phyloP scores from a whole-genome alignment of 1,140 invertebrate species.

The Drosophila ananassae region DNA sequence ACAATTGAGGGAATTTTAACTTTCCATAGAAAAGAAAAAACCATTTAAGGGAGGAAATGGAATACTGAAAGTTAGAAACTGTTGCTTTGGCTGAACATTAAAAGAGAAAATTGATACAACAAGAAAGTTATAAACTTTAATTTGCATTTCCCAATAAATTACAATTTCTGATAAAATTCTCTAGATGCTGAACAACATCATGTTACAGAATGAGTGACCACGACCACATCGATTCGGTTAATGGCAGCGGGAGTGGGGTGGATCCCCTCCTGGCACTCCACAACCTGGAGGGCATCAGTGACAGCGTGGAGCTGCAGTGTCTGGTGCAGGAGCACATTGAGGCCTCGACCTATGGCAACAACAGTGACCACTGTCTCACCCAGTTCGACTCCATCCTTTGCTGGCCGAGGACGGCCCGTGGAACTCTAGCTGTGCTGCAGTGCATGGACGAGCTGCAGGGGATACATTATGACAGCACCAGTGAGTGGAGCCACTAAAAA shows the following conservation, averaged over 20 bases:
- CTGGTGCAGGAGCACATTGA: conserved; percentile 74
- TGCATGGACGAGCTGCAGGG: conserved; percentile 91
- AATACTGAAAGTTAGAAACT: neutral
- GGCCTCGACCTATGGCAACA: conserved; percentile 68
- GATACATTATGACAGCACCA: conserved; percentile 89
- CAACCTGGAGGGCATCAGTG: conserved; percentile 65
- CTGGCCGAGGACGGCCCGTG: conserved; percentile 90
- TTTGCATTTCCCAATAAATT: neutral
- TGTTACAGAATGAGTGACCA: conserved; percentile 36
- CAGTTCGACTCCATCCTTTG: conserved; percentile 91
- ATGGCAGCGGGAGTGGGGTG: conserved; percentile 45
- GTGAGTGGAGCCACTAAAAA: conserved; percentile 85
- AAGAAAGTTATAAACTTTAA: neutral
- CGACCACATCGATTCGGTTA: conserved; percentile 22
- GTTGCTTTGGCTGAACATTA: neutral
- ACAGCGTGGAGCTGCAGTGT: conserved; percentile 79
- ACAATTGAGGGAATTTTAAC: conserved; percentile 43
- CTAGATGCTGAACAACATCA: conserved; percentile 1
- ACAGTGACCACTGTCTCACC: conserved; percentile 85
- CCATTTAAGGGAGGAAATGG: neutral
- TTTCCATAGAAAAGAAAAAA: conserved; percentile 9
- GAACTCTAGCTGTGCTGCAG: conserved; percentile 87
- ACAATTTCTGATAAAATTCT: neutral
- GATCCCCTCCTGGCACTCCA: conserved; percentile 36
- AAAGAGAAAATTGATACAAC: neutral